phyloP scores from a whole-genome alignment of 2,888 invertebrate genomes.

The Rotaria magnacalcarata region DNA sequence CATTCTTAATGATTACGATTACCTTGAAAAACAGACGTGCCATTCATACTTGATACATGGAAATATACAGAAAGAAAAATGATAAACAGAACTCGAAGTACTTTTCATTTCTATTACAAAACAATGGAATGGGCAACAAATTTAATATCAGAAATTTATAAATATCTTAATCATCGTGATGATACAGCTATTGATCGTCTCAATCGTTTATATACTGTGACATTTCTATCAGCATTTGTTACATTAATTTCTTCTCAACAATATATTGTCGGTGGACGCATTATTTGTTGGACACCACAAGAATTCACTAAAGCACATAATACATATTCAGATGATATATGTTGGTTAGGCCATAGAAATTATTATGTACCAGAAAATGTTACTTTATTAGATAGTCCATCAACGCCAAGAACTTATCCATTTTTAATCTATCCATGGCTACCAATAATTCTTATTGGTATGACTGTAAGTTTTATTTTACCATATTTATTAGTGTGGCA shows the following conservation, averaged over 20 bases:
- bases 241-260: background rate
- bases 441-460: background rate
- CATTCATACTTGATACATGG: background rate
- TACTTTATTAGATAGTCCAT: background rate
- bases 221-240: background rate
- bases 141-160: background rate
- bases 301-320: background rate
- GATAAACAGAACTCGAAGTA: background rate
- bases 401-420: background rate
- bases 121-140: background rate
- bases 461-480: background rate
- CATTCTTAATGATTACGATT: constrained; percentile 9
- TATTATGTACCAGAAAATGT: background rate
- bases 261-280: background rate
- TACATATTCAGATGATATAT: background rate
- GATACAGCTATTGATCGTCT: constrained; percentile 8
- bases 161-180: background rate
- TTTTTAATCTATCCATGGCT: constrained; percentile 3
- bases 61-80: background rate
- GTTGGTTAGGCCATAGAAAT: background rate
- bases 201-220: background rate
- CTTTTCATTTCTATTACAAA: background rate
- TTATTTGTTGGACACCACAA: background rate
- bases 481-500: background rate
- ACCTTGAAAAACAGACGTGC: background rate